A percentile compares a stretch with the other conserved stretches of the same genome.
These are phyloP conservation scores for Sphyrna mokarran DNA, from an alignment of 2,113 vertebrate species.

Conservation along the genomic window DNA sequence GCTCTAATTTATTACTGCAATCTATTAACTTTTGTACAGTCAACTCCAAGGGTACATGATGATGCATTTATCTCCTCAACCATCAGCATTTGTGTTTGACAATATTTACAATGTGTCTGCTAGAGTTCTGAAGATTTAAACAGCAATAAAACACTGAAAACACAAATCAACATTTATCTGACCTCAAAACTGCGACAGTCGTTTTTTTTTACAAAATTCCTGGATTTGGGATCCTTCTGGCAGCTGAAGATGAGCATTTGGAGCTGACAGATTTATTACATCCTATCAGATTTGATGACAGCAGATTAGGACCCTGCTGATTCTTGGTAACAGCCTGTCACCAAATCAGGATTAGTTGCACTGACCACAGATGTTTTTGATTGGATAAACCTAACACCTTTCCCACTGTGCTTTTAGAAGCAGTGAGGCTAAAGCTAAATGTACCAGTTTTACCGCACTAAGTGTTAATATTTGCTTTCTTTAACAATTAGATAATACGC, in stretches of 20 bases:
- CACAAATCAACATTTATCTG: conserved; percentile 12
- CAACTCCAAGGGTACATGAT: not conserved
- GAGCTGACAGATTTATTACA: conserved; percentile 59
- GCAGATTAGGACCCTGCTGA: conserved; percentile 55
- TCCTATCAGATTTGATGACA: conserved; percentile 65
- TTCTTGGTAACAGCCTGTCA: conserved; percentile 51
- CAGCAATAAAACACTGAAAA: not conserved
- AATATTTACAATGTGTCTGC: not conserved
- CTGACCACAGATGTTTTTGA: conserved; percentile 9
- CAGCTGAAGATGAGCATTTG: conserved; percentile 58
- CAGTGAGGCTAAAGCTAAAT: conserved; percentile 1
- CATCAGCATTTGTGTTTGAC: not conserved
- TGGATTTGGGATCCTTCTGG: conserved; percentile 48
- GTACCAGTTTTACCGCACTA: not conserved
- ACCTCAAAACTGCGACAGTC: not conserved
- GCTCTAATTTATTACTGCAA: not conserved
- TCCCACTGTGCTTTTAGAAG: conserved; percentile 30
- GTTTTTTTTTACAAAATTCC: not conserved
- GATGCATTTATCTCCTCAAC: not conserved
- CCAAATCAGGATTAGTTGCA: conserved; percentile 38
- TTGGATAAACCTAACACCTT: conserved; percentile 32
- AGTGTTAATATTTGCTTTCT: conserved; percentile 1
- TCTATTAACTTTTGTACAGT: not conserved
- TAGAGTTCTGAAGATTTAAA: not conserved
- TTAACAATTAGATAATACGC: not conserved